Percentiles rank a stretch among this genome's conserved stretches.
These are phyloP conservation scores for Malacoctenus gilli DNA, from an alignment of 2,797 vertebrate species.

Conservation along the genomic window DNA sequence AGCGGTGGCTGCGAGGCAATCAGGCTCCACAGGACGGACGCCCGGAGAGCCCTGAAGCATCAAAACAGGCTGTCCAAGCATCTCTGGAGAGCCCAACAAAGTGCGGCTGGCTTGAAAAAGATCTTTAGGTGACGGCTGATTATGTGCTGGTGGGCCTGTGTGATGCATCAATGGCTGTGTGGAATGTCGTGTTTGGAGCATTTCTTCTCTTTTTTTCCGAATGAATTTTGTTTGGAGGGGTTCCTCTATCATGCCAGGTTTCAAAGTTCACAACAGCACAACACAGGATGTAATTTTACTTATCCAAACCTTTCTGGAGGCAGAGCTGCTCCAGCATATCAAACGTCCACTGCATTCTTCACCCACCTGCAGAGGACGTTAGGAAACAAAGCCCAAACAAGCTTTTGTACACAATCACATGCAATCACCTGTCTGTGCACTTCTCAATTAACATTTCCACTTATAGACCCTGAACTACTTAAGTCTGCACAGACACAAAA, in stretches of 20 bases:
- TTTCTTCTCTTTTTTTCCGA: too few species aligned
- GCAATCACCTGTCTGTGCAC: background rate
- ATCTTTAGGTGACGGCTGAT: conserved; percentile 64
- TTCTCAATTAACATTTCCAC: too few species aligned
- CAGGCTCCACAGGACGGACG: conserved; percentile 76
- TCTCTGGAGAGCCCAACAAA: conserved; percentile 53
- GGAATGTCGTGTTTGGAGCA: conserved; percentile 39
- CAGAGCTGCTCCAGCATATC: conserved; percentile 2
- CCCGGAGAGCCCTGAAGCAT: conserved; percentile 71
- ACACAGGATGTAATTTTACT: conserved; percentile 22
- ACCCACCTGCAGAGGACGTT: background rate
- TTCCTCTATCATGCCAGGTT: conserved; percentile 25
- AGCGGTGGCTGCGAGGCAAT: conserved; percentile 78
- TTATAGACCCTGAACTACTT: too few species aligned
- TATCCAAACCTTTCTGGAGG: conserved; percentile 7
- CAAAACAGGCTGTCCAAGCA: conserved; percentile 68
- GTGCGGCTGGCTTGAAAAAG: conserved; percentile 52
- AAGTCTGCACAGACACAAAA: too few species aligned
- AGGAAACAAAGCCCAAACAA: background rate
- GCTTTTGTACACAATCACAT: background rate
- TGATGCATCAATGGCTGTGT: conserved; percentile 47
- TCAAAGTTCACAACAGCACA: conserved; percentile 11
- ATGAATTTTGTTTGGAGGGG: too few species aligned
- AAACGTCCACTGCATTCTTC: background rate
- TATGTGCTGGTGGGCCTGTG: conserved; percentile 33